Conservation (phyloP, 1,140 invertebrate genomes). For the Drosophila kepulauana region DNA sequence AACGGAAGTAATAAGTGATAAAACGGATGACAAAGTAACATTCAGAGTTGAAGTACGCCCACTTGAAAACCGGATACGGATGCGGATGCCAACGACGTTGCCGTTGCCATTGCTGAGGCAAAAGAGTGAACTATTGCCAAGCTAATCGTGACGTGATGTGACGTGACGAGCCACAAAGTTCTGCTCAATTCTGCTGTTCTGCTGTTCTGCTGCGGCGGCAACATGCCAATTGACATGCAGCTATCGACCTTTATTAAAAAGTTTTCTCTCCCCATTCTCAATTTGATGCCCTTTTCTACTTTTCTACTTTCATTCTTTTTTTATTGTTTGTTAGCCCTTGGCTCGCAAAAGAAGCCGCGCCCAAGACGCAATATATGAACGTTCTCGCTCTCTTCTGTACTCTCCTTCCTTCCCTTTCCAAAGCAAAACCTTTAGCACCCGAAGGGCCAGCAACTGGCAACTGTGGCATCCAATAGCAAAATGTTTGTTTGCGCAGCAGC, state of each 20-base stretch:
- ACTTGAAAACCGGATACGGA: slow-evolving; percentile 37
- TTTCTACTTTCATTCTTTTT: slow-evolving; percentile 5
- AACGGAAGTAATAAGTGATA: slow-evolving; percentile 81
- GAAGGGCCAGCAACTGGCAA: slow-evolving; percentile 45
- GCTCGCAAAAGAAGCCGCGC: slow-evolving; percentile 55
- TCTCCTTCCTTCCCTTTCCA: too few relatives aligned
- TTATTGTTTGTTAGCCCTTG: slow-evolving; percentile 43
- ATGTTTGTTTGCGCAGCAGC: slow-evolving; percentile 73
- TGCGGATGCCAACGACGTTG: slow-evolving; percentile 16
- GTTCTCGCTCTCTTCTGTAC: not conserved
- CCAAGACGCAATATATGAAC: slow-evolving; percentile 76
- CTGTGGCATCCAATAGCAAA: slow-evolving; percentile 64
- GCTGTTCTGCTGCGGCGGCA: slow-evolving; percentile 20
- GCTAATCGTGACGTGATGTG: slow-evolving; percentile 68
- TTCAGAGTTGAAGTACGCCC: slow-evolving; percentile 19
- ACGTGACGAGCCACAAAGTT: slow-evolving; percentile 49
- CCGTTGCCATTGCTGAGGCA: slow-evolving; percentile 24
- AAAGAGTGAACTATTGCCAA: slow-evolving; percentile 70
- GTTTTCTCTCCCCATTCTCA: slow-evolving; percentile 54
- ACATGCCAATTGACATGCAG: slow-evolving; percentile 79
- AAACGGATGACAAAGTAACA: slow-evolving; percentile 75
- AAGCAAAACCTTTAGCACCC: slow-evolving; percentile 9
- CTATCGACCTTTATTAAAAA: slow-evolving; percentile 83
- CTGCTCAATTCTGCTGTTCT: not conserved
- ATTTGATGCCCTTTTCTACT: slow-evolving; percentile 5